A percentile compares a stretch with the other conserved stretches of the same genome.
Evolutionary conservation across 2,888 invertebrate species (phyloP).

Genomic region (Ypsolopha sequella): DNA sequence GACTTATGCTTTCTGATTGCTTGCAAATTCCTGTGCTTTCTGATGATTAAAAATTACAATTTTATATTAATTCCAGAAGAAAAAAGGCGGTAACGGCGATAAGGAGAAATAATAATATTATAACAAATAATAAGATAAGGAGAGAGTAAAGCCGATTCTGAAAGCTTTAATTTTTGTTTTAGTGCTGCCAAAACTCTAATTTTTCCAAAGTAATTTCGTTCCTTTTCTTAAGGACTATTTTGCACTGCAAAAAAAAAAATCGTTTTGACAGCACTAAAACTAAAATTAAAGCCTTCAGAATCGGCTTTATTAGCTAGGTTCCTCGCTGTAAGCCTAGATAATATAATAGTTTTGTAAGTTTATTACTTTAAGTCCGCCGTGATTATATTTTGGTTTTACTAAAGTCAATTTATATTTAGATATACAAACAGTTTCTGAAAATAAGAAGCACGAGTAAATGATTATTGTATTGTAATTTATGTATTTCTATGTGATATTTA

Average conservation of each 20-base stretch:
- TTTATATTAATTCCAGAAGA: conserved; percentile 27
- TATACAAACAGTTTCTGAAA: neutral
- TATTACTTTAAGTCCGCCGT: neutral
- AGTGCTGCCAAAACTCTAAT: no score
- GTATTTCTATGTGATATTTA: conserved; percentile 1
- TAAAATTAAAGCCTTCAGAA: no score
- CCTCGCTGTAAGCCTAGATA: neutral
- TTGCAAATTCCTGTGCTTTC: neutral
- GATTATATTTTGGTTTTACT: neutral
- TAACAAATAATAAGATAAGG: no score
- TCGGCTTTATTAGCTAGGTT: no score
- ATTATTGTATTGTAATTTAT: conserved; percentile 6
- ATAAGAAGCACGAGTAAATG: neutral
- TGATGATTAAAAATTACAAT: neutral
- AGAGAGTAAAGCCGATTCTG: no score
- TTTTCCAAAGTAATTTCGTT: no score
- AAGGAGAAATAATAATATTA: conserved; percentile 30
- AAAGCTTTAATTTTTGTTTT: no score
- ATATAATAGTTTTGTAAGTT: no score
- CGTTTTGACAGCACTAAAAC: no score
- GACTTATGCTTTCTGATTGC: neutral
- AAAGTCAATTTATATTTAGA: conserved; percentile 2
- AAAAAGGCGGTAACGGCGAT: conserved; percentile 21
- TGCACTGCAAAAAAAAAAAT: no score
- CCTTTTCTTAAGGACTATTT: no score